A percentile compares a stretch with the other conserved stretches of the same genome.
These are phyloP conservation scores for Littorina saxatilis DNA, from an alignment of 1,140 invertebrate genomes.

Conservation along the genomic window DNA sequence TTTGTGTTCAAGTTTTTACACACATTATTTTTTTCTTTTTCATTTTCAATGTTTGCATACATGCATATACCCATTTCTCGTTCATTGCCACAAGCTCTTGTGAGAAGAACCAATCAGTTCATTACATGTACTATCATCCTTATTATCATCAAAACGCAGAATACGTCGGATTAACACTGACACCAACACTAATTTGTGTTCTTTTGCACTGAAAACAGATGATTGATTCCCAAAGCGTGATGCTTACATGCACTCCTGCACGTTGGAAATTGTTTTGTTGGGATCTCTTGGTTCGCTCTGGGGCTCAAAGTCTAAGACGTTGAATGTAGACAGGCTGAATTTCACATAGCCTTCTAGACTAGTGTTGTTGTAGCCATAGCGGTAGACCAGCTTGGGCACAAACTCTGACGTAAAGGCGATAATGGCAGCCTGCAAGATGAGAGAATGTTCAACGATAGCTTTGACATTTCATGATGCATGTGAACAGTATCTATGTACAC, in stretches of 20 bases:
- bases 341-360: constrained; percentile 88
- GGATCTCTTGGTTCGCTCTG: constrained; percentile 71
- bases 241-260: constrained; percentile 80
- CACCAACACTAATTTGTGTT: no score
- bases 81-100: no score
- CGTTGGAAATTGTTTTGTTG: constrained; percentile 62
- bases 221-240: not conserved
- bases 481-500: no score
- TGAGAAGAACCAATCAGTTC: no score
- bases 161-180: no score
- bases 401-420: constrained; percentile 74
- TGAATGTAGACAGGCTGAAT: constrained; percentile 88
- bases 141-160: not conserved
- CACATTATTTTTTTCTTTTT: no score
- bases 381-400: constrained; percentile 73
- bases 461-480: not conserved
- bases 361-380: constrained; percentile 79
- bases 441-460: not conserved
- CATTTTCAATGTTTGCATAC: no score
- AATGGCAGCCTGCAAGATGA: constrained; percentile 65
- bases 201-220: no score
- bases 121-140: not conserved
- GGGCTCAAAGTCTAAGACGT: constrained; percentile 82
- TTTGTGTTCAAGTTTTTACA: not conserved
- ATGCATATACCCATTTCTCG: no score